Percentiles rank a stretch among this genome's conserved stretches.
Conservation (phyloP, 2,797 vertebrate species). For the Crocodylus rhombifer region DNA sequence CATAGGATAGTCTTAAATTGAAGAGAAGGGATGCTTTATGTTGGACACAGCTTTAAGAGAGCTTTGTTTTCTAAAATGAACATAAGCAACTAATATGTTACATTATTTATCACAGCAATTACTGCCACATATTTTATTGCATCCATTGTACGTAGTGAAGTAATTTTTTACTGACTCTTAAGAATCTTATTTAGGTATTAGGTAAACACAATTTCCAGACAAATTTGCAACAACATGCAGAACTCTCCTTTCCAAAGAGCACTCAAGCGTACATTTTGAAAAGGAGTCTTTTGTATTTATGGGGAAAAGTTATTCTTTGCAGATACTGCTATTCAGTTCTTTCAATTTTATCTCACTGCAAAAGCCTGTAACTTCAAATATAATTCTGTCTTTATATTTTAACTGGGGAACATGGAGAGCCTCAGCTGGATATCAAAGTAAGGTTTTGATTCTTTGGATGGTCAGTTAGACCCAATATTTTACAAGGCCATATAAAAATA, state of each 20-base stretch:
- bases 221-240: not conserved
- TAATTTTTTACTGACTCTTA: not conserved
- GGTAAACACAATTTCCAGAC: not conserved
- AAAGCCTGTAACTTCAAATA: not conserved
- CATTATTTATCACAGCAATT: not conserved
- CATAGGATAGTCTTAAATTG: no score
- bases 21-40: not conserved
- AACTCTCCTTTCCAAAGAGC: not conserved
- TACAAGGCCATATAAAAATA: conserved; percentile 2
- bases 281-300: not conserved
- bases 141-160: not conserved
- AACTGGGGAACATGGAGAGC: not conserved
- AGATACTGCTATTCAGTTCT: not conserved
- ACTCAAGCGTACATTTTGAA: not conserved
- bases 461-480: not conserved
- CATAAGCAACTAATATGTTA: not conserved
- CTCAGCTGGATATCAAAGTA: not conserved
- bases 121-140: not conserved
- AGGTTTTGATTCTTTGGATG: not conserved
- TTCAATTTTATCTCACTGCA: not conserved
- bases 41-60: not conserved
- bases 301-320: not conserved
- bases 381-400: not conserved
- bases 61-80: not conserved
- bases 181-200: not conserved